Conservation (phyloP, 2,797 vertebrate species). For the Sebastolobus altivelis region DNA sequence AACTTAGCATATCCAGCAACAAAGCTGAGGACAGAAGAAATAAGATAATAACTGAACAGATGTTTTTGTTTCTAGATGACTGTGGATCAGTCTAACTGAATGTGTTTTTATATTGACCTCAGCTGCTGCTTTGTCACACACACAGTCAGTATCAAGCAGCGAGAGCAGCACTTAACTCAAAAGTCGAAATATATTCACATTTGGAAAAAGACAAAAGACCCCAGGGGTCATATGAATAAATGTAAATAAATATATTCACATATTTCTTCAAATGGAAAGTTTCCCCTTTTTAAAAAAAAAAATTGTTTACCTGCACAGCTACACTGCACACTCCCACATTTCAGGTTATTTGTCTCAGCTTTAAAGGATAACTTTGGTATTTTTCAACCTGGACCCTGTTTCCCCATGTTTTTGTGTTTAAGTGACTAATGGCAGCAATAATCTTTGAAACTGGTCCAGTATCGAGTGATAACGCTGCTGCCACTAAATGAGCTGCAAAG, state of each 20-base stretch:
- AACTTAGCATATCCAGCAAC: neutral
- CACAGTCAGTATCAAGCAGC: slow-evolving; percentile 10
- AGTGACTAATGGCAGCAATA: too few relatives aligned
- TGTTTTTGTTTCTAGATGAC: slow-evolving; percentile 26
- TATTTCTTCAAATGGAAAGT: neutral
- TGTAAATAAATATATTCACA: slow-evolving; percentile 21
- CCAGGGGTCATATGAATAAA: slow-evolving; percentile 1
- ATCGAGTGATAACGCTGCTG: too few relatives aligned
- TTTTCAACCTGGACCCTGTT: too few relatives aligned
- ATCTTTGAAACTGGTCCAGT: too few relatives aligned
- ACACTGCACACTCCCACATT: neutral
- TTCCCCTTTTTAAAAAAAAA: neutral
- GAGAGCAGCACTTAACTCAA: neutral
- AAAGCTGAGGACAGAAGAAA: slow-evolving; percentile 2
- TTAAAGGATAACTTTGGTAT: too few relatives aligned
- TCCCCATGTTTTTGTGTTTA: too few relatives aligned
- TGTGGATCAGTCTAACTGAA: slow-evolving; percentile 43
- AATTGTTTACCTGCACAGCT: neutral
- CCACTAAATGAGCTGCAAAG: too few relatives aligned
- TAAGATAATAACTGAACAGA: slow-evolving; percentile 1
- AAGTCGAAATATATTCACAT: neutral
- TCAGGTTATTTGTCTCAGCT: too few relatives aligned
- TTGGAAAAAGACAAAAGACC: slow-evolving; percentile 12
- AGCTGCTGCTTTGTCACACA: slow-evolving; percentile 23
- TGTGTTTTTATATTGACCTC: slow-evolving; percentile 14